Conservation (phyloP, 2,113 vertebrate species). For the Chascanopsetta lugubris region DNA sequence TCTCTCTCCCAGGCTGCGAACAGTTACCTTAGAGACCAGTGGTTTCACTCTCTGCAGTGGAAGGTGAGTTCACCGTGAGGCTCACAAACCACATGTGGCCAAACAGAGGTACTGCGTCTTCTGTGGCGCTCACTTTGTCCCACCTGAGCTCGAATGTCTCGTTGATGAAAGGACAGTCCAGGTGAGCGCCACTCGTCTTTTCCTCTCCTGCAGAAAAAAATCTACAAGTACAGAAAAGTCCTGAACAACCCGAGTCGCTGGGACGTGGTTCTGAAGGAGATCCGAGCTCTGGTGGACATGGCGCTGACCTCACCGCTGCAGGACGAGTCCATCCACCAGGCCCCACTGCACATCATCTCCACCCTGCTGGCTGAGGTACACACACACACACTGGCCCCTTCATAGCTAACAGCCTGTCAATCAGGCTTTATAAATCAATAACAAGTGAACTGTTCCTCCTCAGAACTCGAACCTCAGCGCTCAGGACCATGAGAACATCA, state of each 20-base stretch:
- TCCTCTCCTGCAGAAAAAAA: conserved; percentile 90
- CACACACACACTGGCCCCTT: background rate
- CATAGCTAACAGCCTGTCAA: no score
- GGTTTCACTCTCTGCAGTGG: conserved; percentile 99
- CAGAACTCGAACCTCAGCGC: conserved; percentile 95
- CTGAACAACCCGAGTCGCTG: conserved; percentile 96
- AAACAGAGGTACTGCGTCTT: no score
- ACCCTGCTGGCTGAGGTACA: conserved; percentile 95
- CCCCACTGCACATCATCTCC: conserved; percentile 97
- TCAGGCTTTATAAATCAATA: no score
- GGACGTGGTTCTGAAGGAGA: conserved; percentile 98
- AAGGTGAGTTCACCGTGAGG: conserved; percentile 89
- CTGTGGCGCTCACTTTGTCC: no score
- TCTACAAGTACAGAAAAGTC: conserved; percentile 98
- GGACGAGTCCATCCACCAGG: conserved; percentile 98
- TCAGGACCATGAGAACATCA: conserved; percentile 99
- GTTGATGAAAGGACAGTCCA: no score
- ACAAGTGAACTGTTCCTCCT: background rate
- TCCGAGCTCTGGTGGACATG: conserved; percentile 97
- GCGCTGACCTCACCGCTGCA: conserved; percentile 93
- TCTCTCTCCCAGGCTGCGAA: conserved; percentile 99
- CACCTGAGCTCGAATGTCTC: no score
- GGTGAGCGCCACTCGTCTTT: background rate
- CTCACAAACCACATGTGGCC: no score
- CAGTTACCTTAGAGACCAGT: conserved; percentile 99